Conservation (phyloP, 2,888 invertebrate species). For the Caenorhabditis sulstoni region DNA sequence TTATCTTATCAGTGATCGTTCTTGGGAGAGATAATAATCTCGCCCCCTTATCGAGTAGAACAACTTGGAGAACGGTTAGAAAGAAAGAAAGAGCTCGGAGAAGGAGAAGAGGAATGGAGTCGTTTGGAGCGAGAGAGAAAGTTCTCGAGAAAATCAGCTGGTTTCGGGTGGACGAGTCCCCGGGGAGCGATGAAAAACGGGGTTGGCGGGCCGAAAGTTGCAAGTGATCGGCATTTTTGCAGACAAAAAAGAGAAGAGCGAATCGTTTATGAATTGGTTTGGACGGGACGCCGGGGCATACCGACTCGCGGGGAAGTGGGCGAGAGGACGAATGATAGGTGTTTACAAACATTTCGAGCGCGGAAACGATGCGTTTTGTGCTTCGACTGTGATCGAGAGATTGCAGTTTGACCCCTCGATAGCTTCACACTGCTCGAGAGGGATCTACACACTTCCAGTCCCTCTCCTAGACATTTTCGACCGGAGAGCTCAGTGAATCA, state of each 20-base stretch:
- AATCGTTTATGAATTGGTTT: slow-evolving; percentile 41
- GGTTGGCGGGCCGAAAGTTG: neutral
- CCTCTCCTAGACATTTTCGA: too few species aligned
- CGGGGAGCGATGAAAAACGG: neutral
- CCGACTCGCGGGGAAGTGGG: neutral
- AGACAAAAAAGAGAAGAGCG: slow-evolving; percentile 1
- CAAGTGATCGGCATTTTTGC: slow-evolving; percentile 4
- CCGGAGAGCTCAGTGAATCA: too few species aligned
- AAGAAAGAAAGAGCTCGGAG: neutral
- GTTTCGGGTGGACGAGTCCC: slow-evolving; percentile 11
- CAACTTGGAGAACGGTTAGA: slow-evolving; percentile 9
- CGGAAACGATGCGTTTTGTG: neutral
- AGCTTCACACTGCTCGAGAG: too few species aligned
- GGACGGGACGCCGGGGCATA: neutral
- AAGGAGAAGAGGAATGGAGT: neutral
- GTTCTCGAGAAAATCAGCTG: slow-evolving; percentile 12
- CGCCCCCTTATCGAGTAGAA: neutral
- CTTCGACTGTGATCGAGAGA: too few species aligned
- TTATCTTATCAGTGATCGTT: slow-evolving; percentile 9
- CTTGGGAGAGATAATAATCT: slow-evolving; percentile 1
- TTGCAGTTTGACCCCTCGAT: too few species aligned
- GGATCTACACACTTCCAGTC: too few species aligned
- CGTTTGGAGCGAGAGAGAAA: neutral
- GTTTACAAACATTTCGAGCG: slow-evolving; percentile 13
- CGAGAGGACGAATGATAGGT: neutral